Evolutionary conservation across 2,113 vertebrate genomes (phyloP), one percentile per base, ranked within the genome.

Genomic region (Phyllopteryx taeniolatus): DNA sequence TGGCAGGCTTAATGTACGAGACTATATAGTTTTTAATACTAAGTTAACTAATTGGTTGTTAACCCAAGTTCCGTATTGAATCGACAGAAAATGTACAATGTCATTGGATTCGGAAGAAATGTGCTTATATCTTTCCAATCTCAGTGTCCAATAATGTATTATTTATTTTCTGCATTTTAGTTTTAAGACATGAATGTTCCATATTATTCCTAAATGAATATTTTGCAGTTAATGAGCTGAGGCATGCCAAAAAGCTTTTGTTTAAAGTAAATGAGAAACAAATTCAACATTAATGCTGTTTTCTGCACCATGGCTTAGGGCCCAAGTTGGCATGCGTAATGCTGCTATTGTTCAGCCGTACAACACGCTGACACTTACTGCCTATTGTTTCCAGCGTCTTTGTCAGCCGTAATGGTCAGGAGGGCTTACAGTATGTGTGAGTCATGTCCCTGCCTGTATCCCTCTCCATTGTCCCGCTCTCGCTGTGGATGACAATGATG

Each of bases 391-490:
- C 67, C 75, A 53, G 67, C 0, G 31, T 73, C 76, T 81, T 82
- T 83, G 83, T 86, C 65, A 68, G 35, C 13, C 22, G 62, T 79
- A 78, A 72, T 65, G 66, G 61, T 79, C 88, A 86, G 77, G 77
- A 77, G 73, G 71, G 78, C 80, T 80, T 73, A 84, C 86, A 83
- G 79, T 87, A 64, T 77, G 80, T 76, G 80, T 81, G 84, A 87
- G 85, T 86, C 86, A 85, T 75, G 89, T 90, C 81, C 86, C 83
- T 71, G 76, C 73, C 71, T 75, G 90, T 88, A 74, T 87, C 90
- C 75, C 79, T 78, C 90, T 80, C 90, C 88, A 91, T 91, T 91
- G 67, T 76, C 74, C 71, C 8, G 46, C 75, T 74, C 19, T 60
- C 33, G 59, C 78, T 72, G 68, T 35, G 31, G 70, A 76, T 66